A percentile compares a stretch with the other conserved stretches of the same genome.
Evolutionary conservation across 2,113 vertebrate genomes (phyloP).

Genomic region (Mesocricetus auratus): DNA sequence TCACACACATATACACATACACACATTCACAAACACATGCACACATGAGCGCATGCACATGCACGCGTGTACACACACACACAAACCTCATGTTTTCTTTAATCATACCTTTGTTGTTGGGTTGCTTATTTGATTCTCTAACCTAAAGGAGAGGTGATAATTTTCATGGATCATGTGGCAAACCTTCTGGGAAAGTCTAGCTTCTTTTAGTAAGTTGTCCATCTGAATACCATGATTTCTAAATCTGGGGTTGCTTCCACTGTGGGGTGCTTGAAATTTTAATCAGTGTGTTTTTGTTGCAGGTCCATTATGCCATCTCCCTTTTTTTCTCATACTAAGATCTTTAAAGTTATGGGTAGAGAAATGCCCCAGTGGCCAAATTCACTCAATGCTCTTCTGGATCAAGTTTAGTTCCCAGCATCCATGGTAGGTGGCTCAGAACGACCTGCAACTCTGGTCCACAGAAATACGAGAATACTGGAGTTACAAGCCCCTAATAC

Average conservation of each 20-base stretch:
- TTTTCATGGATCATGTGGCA: background rate
- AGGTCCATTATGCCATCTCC: fast-evolving
- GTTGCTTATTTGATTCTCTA: background rate
- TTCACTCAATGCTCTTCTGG: background rate
- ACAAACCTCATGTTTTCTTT: background rate
- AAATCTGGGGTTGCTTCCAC: background rate
- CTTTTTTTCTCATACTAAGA: background rate
- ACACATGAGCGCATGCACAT: background rate
- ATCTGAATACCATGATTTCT: background rate
- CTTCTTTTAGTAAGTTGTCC: background rate
- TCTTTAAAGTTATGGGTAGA: background rate
- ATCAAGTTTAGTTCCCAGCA: background rate
- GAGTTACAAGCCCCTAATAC: background rate
- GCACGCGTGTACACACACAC: background rate
- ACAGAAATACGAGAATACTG: background rate
- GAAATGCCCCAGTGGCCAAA: background rate
- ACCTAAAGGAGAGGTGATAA: background rate
- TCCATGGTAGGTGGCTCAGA: background rate
- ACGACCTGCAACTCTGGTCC: background rate
- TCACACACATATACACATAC: background rate
- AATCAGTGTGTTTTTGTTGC: background rate
- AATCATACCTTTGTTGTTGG: background rate
- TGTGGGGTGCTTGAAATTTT: background rate
- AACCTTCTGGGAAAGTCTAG: background rate
- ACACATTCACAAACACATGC: background rate